Evolutionary conservation across 1,140 invertebrate genomes (phyloP).

Genomic region (roundworm (Caenorhabditis elegans)): DNA sequence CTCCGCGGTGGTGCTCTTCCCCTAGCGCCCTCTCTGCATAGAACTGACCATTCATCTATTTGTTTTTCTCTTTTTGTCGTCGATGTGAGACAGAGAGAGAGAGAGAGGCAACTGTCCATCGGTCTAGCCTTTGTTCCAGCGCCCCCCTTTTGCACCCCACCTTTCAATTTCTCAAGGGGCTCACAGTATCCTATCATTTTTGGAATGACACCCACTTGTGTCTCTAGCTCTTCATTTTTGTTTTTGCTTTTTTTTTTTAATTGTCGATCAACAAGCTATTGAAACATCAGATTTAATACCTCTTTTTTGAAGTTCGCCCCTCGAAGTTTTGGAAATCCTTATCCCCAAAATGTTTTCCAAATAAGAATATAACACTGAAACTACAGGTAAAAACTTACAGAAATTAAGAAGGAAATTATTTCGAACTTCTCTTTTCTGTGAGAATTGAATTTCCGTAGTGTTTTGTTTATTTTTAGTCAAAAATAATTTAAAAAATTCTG

Average conservation of each 20-base stretch:
- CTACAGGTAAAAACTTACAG: too few relatives aligned
- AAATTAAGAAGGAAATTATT: too few relatives aligned
- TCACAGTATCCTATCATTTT: slow-evolving; percentile 14
- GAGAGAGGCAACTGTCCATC: neutral
- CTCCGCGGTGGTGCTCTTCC: neutral
- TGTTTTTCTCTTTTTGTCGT: slow-evolving; percentile 25
- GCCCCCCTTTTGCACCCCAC: slow-evolving; percentile 18
- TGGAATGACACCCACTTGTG: slow-evolving; percentile 16
- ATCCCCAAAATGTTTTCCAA: too few relatives aligned
- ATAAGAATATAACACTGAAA: too few relatives aligned
- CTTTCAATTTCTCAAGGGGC: neutral
- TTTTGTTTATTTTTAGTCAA: too few relatives aligned
- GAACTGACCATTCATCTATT: slow-evolving; percentile 25
- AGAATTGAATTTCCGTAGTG: too few relatives aligned
- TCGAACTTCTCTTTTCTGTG: too few relatives aligned
- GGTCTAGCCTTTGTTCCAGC: slow-evolving; percentile 30
- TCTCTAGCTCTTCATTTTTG: neutral
- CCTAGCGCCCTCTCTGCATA: neutral
- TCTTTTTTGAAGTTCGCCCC: too few relatives aligned
- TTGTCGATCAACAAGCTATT: neutral
- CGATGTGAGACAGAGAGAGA: too few relatives aligned
- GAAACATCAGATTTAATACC: too few relatives aligned
- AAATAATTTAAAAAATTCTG: too few relatives aligned
- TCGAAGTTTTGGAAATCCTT: too few relatives aligned
- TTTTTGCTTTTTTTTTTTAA: neutral